Evolutionary conservation across 2,113 vertebrate species (phyloP), one percentile per base, ranked within the genome.

Genomic region (Dicrurus megarhynchus): DNA sequence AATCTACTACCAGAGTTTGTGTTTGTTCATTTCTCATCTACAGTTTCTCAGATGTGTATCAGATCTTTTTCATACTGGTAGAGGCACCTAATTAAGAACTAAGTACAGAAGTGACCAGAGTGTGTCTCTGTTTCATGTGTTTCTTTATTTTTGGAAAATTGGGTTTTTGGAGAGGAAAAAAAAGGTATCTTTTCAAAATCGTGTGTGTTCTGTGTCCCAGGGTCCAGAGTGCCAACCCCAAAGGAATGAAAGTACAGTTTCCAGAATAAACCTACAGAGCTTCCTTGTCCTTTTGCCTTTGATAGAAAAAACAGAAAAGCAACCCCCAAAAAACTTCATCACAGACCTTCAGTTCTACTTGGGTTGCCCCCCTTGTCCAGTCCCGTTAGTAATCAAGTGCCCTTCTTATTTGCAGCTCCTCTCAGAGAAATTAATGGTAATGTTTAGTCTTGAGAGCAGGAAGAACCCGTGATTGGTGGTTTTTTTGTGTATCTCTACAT

Each of bases 141-240:
- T 75, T 74, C 5, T 52, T 67, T 47, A 15, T 18, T 64, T 73
- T 39, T 32, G 3, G 19, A 49, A 7, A 83, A 18, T 1, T 33
- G 26, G 3, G 12, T 44, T 64, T 49, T 24, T 20, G 30, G 28
- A 27, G 16, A 13, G 16, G 3, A 6, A 30, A 50, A 37, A 12
- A 21, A 13, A 0, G 1, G 0, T 56, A 26, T 65, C 4, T 64
- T 46, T 50, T 65, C 20, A 35, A 53, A 49, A 6, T 46, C 2
- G 0, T 32, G 23, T 71, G 9, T 74, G 5, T n/a, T 81, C 26
- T 82, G 17, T 56, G 13, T 61, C 33, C 50, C 30, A 39, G 16
- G n/a, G 23, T 35, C 7, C 14, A 21, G 22, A 52, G 3, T 21
- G 4, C 20, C 35, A 10, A 49, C 5, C 4, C 4, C 2, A 39